These are phyloP conservation scores for Mesitornis unicolor DNA, from an alignment of 2,113 vertebrate species.

Conservation along the genomic window DNA sequence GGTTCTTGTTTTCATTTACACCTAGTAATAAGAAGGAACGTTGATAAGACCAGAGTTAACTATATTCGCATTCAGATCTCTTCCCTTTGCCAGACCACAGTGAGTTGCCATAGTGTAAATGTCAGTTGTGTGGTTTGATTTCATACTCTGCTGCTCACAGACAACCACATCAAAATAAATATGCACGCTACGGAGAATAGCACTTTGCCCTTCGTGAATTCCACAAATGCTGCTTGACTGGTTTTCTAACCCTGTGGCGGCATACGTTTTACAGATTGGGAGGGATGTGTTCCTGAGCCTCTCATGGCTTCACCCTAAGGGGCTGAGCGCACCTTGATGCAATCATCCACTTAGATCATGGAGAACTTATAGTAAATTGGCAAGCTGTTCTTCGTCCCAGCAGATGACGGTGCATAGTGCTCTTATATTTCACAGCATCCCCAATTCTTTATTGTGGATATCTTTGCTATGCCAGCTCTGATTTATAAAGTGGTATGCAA, in stretches of 20 bases:
- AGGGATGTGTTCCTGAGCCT: background rate
- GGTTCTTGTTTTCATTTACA: background rate
- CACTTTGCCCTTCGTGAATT: background rate
- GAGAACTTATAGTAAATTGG: background rate
- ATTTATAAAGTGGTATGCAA: background rate
- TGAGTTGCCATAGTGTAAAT: background rate
- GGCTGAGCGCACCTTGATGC: background rate
- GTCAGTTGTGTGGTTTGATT: background rate
- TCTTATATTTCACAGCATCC: background rate
- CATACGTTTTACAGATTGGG: background rate
- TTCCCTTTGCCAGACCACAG: background rate
- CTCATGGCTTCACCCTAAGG: background rate
- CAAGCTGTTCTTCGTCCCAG: background rate
- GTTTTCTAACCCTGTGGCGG: background rate
- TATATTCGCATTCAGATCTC: background rate
- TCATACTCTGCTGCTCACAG: background rate
- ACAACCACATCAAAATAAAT: slow-evolving; percentile 28
- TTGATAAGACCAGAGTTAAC: accelerated
- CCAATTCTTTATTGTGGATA: accelerated
- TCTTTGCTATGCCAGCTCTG: background rate
- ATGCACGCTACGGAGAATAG: background rate
- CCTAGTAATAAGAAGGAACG: background rate
- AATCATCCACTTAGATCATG: background rate
- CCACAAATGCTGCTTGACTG: background rate
- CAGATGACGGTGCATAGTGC: accelerated